Evolutionary conservation across 64 coral and sea anemone species (phyloP), one percentile per base, ranked within the genome.

Genomic region (Catalaphyllia jardinei): DNA sequence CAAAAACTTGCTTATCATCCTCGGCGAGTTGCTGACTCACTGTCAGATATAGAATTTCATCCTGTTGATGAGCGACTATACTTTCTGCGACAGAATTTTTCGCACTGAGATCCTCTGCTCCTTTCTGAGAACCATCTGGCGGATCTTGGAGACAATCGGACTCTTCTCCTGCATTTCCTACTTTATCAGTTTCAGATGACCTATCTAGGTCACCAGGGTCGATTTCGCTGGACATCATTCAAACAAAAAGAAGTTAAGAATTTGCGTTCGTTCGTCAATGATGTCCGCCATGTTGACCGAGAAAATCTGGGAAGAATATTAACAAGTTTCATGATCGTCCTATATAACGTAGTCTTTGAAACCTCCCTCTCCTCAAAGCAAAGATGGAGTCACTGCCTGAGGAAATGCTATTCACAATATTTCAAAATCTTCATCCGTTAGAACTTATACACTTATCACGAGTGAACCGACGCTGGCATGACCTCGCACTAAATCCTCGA

Each of bases 221-320:
- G 17, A 4, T 25, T 69, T 10, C 19, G 42, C 8, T 20, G 24
- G 73, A 75, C 74, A 89, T 78, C 20, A 18, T 24, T 86, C 14
- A 46, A 4, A 46, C 42, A 6, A 46, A 46, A 46, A 46, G 42
- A 46, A 46, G 42, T 30, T 42, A 73, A 81, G 28, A 63, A 22
- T 51, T 9, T 5, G 12, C n/a, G 13, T 18, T 49, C 15, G 31
- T 18, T 31, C 16, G 13, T 16, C 7, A 0, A 29, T 67, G 50
- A 71, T 33, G 76, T 64, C 83, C 83, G 74, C 90, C 90, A 87
- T 92, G 19, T 87, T 92, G 46, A 50, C 82, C 80, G 82, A 71
- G 80, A 51, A 52, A 52, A 78, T 9, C 67, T 76, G 81, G 62
- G 67, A 25, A 6, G 31, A 8, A 28, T 31, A 7, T 54, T 54